Conservation (phyloP, 1,140 invertebrate genomes). For the Calliphora vicina region DNA sequence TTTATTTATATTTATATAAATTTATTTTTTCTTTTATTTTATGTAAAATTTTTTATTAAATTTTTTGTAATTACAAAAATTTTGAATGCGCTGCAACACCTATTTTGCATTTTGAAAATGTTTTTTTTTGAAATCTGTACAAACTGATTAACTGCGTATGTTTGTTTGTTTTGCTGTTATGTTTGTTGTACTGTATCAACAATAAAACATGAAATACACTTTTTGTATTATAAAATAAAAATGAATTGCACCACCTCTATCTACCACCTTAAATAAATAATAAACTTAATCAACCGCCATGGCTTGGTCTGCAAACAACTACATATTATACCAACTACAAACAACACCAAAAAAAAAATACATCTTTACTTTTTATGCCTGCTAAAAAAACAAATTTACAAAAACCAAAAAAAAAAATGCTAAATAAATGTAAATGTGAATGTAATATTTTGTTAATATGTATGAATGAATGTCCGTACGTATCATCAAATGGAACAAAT, state of each 20-base stretch:
- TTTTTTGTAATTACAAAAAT: neutral
- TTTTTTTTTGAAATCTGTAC: neutral
- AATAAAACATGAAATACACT: neutral
- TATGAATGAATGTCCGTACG: neutral
- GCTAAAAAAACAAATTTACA: neutral
- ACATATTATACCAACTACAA: neutral
- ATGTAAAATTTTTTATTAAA: neutral
- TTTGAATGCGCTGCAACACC: conserved; percentile 27
- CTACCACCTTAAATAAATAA: neutral
- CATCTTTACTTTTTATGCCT: neutral
- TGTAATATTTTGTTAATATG: neutral
- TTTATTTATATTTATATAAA: neutral
- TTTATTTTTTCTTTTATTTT: conserved; percentile 11
- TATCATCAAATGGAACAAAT: neutral
- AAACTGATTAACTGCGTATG: neutral
- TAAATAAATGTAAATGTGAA: neutral
- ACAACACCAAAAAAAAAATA: neutral
- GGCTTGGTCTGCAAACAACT: neutral
- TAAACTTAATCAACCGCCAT: neutral
- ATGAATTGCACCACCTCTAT: neutral
- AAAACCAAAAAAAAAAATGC: neutral
- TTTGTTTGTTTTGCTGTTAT: neutral
- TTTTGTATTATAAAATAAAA: neutral
- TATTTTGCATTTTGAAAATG: neutral
- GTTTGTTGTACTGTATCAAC: neutral